These are phyloP conservation scores for Catharus minimus DNA, from an alignment of 2,113 vertebrate species.

Conservation along the genomic window DNA sequence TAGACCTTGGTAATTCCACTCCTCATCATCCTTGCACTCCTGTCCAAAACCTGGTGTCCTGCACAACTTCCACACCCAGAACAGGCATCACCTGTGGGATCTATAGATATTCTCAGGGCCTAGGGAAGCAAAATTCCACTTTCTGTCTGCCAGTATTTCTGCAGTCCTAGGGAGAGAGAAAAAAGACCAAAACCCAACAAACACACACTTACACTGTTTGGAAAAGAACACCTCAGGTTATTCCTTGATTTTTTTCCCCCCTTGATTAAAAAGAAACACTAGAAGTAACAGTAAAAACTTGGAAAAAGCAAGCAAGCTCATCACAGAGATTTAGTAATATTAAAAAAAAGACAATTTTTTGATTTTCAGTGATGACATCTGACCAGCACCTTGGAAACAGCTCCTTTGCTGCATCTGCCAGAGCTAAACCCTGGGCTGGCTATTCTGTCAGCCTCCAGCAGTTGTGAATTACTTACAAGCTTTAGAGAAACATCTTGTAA, in stretches of 20 bases:
- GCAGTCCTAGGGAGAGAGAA: background rate
- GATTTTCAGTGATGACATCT: background rate
- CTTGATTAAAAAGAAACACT: background rate
- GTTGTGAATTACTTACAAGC: background rate
- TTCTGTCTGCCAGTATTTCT: background rate
- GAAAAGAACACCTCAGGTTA: background rate
- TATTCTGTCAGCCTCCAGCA: background rate
- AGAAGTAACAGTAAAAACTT: background rate
- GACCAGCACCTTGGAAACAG: slow-evolving; percentile 1
- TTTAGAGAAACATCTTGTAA: slow-evolving; percentile 32
- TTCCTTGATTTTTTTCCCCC: background rate
- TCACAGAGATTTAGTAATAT: background rate
- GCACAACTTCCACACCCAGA: background rate
- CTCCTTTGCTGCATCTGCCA: slow-evolving; percentile 14
- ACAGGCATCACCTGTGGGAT: background rate
- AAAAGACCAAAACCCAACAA: background rate
- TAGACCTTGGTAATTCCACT: background rate
- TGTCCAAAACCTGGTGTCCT: background rate
- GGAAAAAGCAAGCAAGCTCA: background rate
- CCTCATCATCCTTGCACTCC: background rate
- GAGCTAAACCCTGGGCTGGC: background rate
- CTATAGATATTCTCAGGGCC: background rate
- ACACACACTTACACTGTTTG: background rate
- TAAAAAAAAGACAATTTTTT: background rate
- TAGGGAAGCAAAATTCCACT: background rate